A percentile compares a stretch with the other conserved stretches of the same genome.
Evolutionary conservation across 2,888 invertebrate species (phyloP).

Genomic region (Cerastis leucographa): DNA sequence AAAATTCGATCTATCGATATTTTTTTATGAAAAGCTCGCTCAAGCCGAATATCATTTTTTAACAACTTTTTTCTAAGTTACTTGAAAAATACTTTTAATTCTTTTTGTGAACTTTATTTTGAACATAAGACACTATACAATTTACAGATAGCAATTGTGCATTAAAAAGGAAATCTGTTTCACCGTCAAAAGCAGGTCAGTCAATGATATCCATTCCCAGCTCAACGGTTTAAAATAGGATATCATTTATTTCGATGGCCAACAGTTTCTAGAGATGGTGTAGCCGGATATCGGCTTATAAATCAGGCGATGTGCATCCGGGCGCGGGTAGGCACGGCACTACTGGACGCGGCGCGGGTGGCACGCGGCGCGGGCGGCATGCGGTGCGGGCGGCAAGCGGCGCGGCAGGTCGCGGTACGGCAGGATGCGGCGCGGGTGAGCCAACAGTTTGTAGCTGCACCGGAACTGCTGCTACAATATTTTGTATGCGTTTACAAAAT

Average conservation of each 20-base stretch:
- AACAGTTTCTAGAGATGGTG: slow-evolving; percentile 66
- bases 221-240: slow-evolving; percentile 55
- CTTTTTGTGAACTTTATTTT: background rate
- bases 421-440: slow-evolving; percentile 63
- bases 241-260: slow-evolving; percentile 69
- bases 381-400: slow-evolving; percentile 11
- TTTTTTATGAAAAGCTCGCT: slow-evolving; percentile 33
- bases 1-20: slow-evolving; percentile 29
- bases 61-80: slow-evolving; percentile 19
- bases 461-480: slow-evolving; percentile 40
- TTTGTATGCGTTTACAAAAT: slow-evolving; percentile 36
- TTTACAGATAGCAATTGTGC: background rate
- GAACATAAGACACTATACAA: background rate
- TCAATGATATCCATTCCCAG: slow-evolving; percentile 42
- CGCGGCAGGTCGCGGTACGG: slow-evolving; percentile 1
- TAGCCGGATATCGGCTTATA: slow-evolving; percentile 82
- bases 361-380: slow-evolving; percentile 31
- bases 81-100: slow-evolving; percentile 18
- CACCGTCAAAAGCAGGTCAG: slow-evolving; percentile 22
- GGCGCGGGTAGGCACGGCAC: slow-evolving; percentile 66
- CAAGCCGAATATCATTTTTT: slow-evolving; percentile 29
- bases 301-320: slow-evolving; percentile 79
- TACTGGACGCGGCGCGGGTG: slow-evolving; percentile 38
- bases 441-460: slow-evolving; percentile 39
- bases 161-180: slow-evolving; percentile 7